These are phyloP conservation scores for Mobula hypostoma DNA, from an alignment of 2,113 vertebrate genomes.

Conservation along the genomic window DNA sequence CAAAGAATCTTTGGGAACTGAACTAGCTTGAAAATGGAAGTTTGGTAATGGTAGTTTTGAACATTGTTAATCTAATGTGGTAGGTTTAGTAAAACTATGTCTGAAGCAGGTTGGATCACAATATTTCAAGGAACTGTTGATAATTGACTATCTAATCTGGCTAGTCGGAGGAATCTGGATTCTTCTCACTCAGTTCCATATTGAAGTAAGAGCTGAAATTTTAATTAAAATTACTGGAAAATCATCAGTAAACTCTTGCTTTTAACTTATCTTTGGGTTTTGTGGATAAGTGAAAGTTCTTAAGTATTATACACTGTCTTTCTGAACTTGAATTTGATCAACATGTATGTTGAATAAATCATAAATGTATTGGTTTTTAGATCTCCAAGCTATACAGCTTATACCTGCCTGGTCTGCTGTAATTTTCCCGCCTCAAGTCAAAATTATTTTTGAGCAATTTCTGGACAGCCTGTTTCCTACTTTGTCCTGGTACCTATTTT, in stretches of 20 bases:
- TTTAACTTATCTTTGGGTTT: neutral
- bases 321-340: neutral
- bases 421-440: too few relatives aligned
- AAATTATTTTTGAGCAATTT: neutral
- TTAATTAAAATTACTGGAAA: neutral
- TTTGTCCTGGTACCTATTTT: neutral
- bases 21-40: neutral
- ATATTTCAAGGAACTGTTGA: neutral
- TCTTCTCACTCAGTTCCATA: neutral
- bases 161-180: neutral
- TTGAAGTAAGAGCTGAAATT: neutral
- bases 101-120: too few relatives aligned
- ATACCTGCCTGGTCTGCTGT: neutral
- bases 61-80: neutral
- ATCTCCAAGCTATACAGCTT: neutral
- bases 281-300: neutral
- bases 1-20: neutral
- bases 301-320: neutral
- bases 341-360: neutral
- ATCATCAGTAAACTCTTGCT: neutral
- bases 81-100: neutral
- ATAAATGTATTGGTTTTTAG: neutral
- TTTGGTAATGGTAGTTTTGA: neutral
- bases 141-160: neutral
- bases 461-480: neutral